Evolutionary conservation across 2,797 vertebrate genomes (phyloP).

Genomic region (Echiichthys vipera): DNA sequence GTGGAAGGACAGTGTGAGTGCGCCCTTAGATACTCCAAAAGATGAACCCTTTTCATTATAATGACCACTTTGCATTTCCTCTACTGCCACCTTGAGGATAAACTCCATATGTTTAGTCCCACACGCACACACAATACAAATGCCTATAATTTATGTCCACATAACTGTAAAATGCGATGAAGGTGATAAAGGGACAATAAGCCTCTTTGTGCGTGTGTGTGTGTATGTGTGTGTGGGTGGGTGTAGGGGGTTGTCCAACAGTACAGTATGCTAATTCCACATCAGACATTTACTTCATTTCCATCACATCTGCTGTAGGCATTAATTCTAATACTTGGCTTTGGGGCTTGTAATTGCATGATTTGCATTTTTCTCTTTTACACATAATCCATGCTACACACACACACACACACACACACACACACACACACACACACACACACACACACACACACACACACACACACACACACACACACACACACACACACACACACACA

Average conservation of each 20-base stretch:
- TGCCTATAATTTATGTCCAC: neutral
- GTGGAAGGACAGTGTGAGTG: no score
- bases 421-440: neutral
- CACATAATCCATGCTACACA: conserved; percentile 65
- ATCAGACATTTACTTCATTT: conserved; percentile 66
- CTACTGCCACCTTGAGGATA: neutral
- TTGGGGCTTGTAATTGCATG: conserved; percentile 76
- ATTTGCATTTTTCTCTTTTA: conserved; percentile 79
- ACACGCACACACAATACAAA: neutral
- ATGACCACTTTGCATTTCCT: neutral
- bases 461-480: conserved; percentile 13
- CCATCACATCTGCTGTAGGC: conserved; percentile 70
- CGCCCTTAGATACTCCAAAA: no score
- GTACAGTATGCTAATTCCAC: conserved; percentile 58
- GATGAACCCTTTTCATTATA: neutral
- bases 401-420: conserved; percentile 21
- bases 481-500: neutral
- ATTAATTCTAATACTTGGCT: conserved; percentile 76
- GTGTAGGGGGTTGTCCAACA: conserved; percentile 11
- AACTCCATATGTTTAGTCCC: neutral
- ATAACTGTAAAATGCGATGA: conserved; percentile 12
- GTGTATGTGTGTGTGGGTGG: conserved; percentile 3
- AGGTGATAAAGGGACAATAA: conserved; percentile 14
- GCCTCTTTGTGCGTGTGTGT: neutral
- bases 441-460: conserved; percentile 14